Evolutionary conservation across 1,140 invertebrate genomes (phyloP), one percentile per base, ranked within the genome.

Genomic region (Drosophila asahinai): DNA sequence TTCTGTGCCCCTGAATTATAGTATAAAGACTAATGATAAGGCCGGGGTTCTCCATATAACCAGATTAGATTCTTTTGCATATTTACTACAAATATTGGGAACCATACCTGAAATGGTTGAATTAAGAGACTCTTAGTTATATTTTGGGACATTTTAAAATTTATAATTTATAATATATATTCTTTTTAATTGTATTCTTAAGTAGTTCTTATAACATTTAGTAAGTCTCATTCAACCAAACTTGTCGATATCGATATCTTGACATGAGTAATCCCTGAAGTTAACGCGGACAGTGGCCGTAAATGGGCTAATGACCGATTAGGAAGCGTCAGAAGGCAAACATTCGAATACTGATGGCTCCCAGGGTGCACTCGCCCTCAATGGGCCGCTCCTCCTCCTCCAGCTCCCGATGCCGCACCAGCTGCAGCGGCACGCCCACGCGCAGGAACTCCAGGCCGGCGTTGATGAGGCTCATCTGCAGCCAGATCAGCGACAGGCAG

Each of bases 281-380:
- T 52, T 2, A 14, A 12, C n/a, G 9, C 51, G n/a, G 14, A 7
- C 9, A 61, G 1, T 11, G 14, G 15, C 36, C 30, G 2, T 5
- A 22, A 36, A 15, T 12, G 12, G 36, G 19, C 8, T 3, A 22
- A 5, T 5, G 0, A n/a, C 19, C 5, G 54, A 55, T 55, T 22
- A 40, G 54, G 2, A 3, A 11, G 8, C 2, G 2, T 73, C 43
- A 80, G 15, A 72, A 80, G 17, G 77, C 77, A 9, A 80, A 33
- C 77, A 80, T 66, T 30, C 78, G 62, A 15, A 58, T 42, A 45
- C 78, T 80, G 15, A 80, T 73, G 30, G 78, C 77, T 5, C 77
- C 77, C 61, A 80, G 25, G 12, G 77, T 74, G 70, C 77, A 80
- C 42, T 80, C 77, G 17, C 48, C 77, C 36, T 57, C 58, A 15